These are phyloP conservation scores for Melanchra persicariae DNA, from an alignment of 2,888 invertebrate species.

Conservation along the genomic window DNA sequence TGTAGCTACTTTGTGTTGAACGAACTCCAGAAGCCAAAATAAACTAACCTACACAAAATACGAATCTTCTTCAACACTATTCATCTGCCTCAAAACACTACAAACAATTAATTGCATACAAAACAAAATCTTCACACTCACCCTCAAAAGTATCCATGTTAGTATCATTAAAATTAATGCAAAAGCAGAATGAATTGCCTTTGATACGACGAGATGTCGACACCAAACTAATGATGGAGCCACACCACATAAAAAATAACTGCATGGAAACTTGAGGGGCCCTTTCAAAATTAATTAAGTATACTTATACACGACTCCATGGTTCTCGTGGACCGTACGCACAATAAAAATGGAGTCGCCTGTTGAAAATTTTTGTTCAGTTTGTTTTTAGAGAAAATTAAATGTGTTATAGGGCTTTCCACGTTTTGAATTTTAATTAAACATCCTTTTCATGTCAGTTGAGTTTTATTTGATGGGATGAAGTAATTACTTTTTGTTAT, in stretches of 20 bases:
- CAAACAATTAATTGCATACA: constrained; percentile 31
- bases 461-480: not conserved
- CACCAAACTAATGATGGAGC: constrained; percentile 60
- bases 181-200: constrained; percentile 38
- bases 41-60: too few relatives aligned
- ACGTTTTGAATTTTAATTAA: constrained; percentile 2
- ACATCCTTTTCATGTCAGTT: not conserved
- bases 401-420: constrained; percentile 21
- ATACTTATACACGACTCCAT: constrained; percentile 38
- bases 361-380: constrained; percentile 19
- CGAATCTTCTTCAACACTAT: too few relatives aligned
- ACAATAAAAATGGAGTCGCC: constrained; percentile 32
- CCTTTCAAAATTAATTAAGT: constrained; percentile 60
- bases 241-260: constrained; percentile 42
- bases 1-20: too few relatives aligned
- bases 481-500: not conserved
- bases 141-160: constrained; percentile 30
- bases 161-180: constrained; percentile 68
- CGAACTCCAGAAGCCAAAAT: too few relatives aligned
- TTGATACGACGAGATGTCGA: constrained; percentile 50
- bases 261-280: constrained; percentile 38
- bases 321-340: constrained; percentile 13
- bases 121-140: constrained; percentile 27
- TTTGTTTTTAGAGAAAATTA: constrained; percentile 21
- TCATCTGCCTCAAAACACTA: not conserved